Conservation (phyloP, 2,888 invertebrate genomes). For the Metallyticus violacea region DNA sequence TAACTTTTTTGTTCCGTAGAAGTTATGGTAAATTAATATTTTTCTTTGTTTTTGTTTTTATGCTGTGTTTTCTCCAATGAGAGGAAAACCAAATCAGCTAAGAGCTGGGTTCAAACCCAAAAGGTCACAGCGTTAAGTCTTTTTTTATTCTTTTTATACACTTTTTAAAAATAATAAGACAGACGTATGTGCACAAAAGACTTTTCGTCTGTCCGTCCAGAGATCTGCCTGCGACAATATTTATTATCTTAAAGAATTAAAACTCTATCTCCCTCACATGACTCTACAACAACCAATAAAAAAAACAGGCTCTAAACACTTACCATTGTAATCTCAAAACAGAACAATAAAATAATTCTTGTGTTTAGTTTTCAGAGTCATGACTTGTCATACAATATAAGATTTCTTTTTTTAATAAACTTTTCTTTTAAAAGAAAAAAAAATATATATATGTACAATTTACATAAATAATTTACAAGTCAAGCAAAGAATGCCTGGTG, state of each 20-base stretch:
- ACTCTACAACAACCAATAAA: slow-evolving; percentile 5
- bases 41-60: slow-evolving; percentile 1
- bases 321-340: slow-evolving; percentile 26
- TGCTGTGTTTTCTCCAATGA: slow-evolving; percentile 12
- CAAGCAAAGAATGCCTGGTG: slow-evolving; percentile 28
- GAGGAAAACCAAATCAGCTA: slow-evolving; percentile 10
- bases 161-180: slow-evolving; percentile 26
- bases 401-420: slow-evolving; percentile 23
- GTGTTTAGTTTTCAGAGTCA: slow-evolving; percentile 27
- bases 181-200: slow-evolving; percentile 17
- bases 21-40: slow-evolving; percentile 20
- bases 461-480: slow-evolving; percentile 36
- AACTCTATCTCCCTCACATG: background rate
- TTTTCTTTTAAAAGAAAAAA: slow-evolving; percentile 29
- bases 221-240: slow-evolving; percentile 24
- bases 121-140: slow-evolving; percentile 24
- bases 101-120: background rate
- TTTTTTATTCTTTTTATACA: slow-evolving; percentile 22
- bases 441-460: slow-evolving; percentile 36
- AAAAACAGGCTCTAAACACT: slow-evolving; percentile 7
- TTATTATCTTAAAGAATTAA: background rate
- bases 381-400: slow-evolving; percentile 31
- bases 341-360: slow-evolving; percentile 29
- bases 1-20: slow-evolving; percentile 15
- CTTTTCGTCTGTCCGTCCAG: background rate